Evolutionary conservation across 2,888 invertebrate species (phyloP).

Genomic region (Diarsia dahlii): DNA sequence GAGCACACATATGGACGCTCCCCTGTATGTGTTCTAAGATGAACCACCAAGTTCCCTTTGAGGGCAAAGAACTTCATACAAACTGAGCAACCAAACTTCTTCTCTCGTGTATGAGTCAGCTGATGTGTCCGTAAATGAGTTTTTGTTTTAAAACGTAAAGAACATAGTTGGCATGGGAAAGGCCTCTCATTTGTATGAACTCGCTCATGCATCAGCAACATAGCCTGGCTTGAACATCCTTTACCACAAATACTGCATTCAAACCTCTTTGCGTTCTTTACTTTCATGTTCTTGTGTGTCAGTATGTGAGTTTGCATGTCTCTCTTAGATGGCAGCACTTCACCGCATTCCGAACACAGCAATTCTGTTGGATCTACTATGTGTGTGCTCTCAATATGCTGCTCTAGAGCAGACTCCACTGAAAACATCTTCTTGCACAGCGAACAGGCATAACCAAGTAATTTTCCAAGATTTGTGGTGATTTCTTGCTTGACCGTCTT

Average conservation of each 20-base stretch:
- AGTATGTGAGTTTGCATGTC: slow-evolving; percentile 81
- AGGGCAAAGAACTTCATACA: slow-evolving; percentile 90
- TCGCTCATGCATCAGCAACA: slow-evolving; percentile 88
- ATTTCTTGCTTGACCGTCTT: slow-evolving; percentile 86
- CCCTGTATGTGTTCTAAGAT: slow-evolving; percentile 88
- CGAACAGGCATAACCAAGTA: slow-evolving; percentile 86
- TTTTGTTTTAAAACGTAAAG: slow-evolving; percentile 87
- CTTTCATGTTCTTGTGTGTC: slow-evolving; percentile 77
- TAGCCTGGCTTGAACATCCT: slow-evolving; percentile 87
- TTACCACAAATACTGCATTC: slow-evolving; percentile 86
- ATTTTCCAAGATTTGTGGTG: slow-evolving; percentile 82
- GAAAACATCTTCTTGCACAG: slow-evolving; percentile 89
- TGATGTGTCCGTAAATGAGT: slow-evolving; percentile 89
- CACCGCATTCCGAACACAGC: slow-evolving; percentile 84
- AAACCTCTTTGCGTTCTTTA: slow-evolving; percentile 81
- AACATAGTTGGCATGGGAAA: slow-evolving; percentile 85
- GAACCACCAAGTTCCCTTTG: slow-evolving; percentile 89
- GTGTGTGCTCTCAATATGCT: slow-evolving; percentile 85
- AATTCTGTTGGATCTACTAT: slow-evolving; percentile 80
- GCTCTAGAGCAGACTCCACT: slow-evolving; percentile 84
- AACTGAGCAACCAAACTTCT: slow-evolving; percentile 89
- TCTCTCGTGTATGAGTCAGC: slow-evolving; percentile 88
- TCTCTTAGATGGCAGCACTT: slow-evolving; percentile 79
- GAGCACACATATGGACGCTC: slow-evolving; percentile 88
- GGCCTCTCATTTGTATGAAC: slow-evolving; percentile 89